These are phyloP conservation scores for Nesospiza acunhae DNA, from an alignment of 2,113 vertebrate species.

Conservation along the genomic window DNA sequence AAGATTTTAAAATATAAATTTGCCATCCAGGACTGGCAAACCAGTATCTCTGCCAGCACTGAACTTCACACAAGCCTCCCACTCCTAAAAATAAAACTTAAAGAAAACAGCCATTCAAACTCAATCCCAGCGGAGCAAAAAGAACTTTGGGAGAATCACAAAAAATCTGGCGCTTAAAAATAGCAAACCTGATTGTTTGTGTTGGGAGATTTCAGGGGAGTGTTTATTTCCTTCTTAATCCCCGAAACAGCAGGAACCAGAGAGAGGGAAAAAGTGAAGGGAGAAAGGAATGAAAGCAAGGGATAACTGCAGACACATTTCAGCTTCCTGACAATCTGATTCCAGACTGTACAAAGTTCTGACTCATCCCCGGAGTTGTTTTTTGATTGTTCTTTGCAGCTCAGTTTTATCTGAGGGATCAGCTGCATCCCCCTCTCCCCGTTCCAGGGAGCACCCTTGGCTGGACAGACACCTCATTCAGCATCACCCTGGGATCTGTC, in stretches of 20 bases:
- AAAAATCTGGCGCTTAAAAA: neutral
- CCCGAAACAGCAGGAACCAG: neutral
- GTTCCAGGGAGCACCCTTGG: accelerated
- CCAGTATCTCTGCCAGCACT: neutral
- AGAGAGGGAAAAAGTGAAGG: neutral
- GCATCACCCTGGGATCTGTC: neutral
- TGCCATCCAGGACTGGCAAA: neutral
- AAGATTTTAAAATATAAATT: neutral
- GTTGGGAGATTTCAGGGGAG: neutral
- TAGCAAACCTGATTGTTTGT: conserved; percentile 32
- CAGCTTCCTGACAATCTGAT: neutral
- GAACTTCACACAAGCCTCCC: neutral
- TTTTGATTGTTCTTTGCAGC: neutral
- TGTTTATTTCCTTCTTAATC: neutral
- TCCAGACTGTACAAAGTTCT: neutral
- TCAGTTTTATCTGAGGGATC: neutral
- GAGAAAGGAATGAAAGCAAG: neutral
- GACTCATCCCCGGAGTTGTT: neutral
- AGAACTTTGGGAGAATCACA: conserved; percentile 4
- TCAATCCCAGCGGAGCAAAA: neutral
- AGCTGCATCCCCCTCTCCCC: neutral
- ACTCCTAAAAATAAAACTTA: conserved; percentile 48
- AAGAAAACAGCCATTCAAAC: conserved; percentile 7
- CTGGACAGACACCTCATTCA: neutral
- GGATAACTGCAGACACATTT: neutral